These are phyloP conservation scores for Hypanus sabinus DNA, from an alignment of 2,113 vertebrate species.

Conservation along the genomic window DNA sequence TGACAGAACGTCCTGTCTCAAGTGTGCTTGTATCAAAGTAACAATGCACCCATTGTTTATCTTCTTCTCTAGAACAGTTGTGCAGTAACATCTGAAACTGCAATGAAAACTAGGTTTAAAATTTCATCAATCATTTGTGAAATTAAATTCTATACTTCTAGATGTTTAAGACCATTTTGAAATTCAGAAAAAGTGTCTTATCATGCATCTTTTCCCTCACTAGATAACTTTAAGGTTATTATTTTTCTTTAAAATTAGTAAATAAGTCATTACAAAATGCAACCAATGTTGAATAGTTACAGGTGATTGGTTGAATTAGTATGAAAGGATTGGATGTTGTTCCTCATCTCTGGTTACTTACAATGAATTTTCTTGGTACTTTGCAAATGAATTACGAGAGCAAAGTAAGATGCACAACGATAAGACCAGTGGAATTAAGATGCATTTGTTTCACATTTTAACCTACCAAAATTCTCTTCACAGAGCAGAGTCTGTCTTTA, in stretches of 20 bases:
- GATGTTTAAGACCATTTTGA: neutral
- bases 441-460: no score
- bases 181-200: neutral
- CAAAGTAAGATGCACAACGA: neutral
- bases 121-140: neutral
- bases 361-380: no score
- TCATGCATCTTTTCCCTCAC: neutral
- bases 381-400: neutral
- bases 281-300: neutral
- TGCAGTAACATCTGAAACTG: neutral
- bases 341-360: no score
- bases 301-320: neutral
- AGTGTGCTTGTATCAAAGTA: neutral
- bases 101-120: neutral
- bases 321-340: no score
- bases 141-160: neutral
- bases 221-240: neutral
- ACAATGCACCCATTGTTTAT: neutral
- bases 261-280: neutral
- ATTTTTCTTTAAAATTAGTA: neutral
- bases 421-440: no score
- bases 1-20: neutral
- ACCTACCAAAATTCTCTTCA: no score
- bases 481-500: no score
- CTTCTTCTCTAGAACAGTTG: neutral